Evolutionary conservation across 2,113 vertebrate species (phyloP).

Genomic region (Cyprinus carpio): DNA sequence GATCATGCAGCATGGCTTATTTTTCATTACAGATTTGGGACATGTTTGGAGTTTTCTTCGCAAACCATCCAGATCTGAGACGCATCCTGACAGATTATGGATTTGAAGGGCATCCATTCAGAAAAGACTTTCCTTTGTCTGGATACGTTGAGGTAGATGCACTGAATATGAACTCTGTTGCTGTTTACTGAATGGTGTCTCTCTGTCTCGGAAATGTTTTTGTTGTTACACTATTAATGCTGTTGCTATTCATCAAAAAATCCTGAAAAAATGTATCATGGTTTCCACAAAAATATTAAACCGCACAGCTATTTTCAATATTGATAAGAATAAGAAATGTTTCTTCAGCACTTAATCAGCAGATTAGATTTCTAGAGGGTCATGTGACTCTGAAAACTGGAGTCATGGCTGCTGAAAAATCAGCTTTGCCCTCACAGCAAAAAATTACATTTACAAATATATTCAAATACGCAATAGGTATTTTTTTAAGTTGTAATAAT

Average conservation of each 20-base stretch:
- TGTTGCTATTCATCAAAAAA: not conserved
- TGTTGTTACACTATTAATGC: not conserved
- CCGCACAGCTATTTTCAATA: too few species aligned
- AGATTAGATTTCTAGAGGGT: not conserved
- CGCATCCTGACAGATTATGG: constrained; percentile 97
- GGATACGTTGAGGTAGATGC: constrained; percentile 91
- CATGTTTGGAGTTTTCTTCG: constrained; percentile 97
- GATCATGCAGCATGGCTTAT: not conserved
- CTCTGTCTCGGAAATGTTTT: not conserved
- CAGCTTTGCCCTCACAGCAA: not conserved
- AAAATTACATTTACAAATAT: not conserved
- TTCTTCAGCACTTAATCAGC: not conserved
- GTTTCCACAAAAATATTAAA: too few species aligned
- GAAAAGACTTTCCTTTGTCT: constrained; percentile 96
- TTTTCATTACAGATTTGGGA: constrained; percentile 87
- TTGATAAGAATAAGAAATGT: not conserved
- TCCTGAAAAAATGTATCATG: too few species aligned
- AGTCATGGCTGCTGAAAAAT: not conserved
- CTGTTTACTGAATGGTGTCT: not conserved
- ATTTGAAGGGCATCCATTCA: constrained; percentile 97
- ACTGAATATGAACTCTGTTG: not conserved
- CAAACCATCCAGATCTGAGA: constrained; percentile 94
- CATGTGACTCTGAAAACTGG: not conserved
- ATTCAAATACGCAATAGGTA: too few species aligned
- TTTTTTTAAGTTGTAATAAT: too few species aligned